These are phyloP conservation scores for Shinisaurus crocodilurus DNA, from an alignment of 2,113 vertebrate species.

Conservation along the genomic window DNA sequence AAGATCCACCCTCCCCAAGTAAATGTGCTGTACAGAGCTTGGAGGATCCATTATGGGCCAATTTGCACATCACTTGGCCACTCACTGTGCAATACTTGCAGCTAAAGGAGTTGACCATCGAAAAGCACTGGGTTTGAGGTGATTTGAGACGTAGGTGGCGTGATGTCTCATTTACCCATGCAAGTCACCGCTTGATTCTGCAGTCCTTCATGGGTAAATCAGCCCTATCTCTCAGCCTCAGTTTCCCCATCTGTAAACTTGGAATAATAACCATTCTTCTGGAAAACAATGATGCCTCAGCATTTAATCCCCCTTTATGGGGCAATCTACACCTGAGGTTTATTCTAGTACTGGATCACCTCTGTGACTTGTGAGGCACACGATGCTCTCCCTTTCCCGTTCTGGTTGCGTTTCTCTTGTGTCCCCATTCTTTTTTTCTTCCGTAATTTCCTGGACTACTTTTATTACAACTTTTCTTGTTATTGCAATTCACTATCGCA, in stretches of 20 bases:
- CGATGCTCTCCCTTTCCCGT: no score
- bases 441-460: no score
- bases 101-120: neutral
- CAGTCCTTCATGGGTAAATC: neutral
- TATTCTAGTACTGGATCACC: no score
- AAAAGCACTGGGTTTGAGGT: neutral
- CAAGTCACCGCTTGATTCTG: neutral
- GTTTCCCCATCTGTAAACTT: neutral
- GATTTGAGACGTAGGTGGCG: neutral
- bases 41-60: neutral
- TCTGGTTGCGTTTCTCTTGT: no score
- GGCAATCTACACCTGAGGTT: no score
- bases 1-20: neutral
- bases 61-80: neutral
- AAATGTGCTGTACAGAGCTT: neutral
- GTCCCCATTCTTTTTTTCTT: no score
- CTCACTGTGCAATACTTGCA: neutral
- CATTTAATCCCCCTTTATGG: constrained; percentile 26
- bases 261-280: neutral
- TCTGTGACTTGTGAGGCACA: no score
- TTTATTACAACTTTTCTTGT: no score
- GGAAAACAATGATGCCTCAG: neutral
- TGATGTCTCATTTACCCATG: neutral
- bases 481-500: no score
- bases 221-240: neutral